A percentile compares a stretch with the other conserved stretches of the same genome.
These are phyloP conservation scores for Molanna angustata DNA, from an alignment of 2,888 invertebrate genomes.

Conservation along the genomic window DNA sequence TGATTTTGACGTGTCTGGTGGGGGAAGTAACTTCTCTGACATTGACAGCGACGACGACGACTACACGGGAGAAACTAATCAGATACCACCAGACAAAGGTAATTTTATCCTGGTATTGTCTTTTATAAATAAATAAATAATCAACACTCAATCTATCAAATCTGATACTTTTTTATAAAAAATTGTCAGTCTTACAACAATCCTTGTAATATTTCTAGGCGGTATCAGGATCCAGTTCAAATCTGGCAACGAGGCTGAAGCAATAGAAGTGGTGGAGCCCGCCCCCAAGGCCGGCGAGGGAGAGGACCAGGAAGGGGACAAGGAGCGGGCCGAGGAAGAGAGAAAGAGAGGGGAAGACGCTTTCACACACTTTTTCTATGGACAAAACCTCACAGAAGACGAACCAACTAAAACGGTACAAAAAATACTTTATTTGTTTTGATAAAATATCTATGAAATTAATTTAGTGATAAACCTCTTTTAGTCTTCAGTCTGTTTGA, in stretches of 20 bases:
- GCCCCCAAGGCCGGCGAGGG: conserved; percentile 33
- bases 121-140: neutral
- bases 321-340: neutral
- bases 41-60: conserved; percentile 46
- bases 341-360: neutral
- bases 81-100: conserved; percentile 35
- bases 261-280: conserved; percentile 61
- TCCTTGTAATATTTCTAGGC: conserved; percentile 40
- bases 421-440: no score
- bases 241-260: conserved; percentile 82
- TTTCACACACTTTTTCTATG: conserved; percentile 23
- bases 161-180: neutral
- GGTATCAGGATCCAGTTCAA: conserved; percentile 79
- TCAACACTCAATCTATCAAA: neutral
- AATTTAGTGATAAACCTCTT: no score
- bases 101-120: conserved; percentile 9
- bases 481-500: no score
- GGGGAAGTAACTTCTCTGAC: conserved; percentile 49
- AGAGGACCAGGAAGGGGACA: conserved; percentile 32
- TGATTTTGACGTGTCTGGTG: conserved; percentile 53
- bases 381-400: conserved; percentile 8
- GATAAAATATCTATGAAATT: no score
- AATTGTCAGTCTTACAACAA: neutral
- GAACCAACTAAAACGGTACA: no score
- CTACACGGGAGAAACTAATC: conserved; percentile 40